phyloP scores from a whole-genome alignment of 2,888 invertebrate genomes.

The Eupithecia dodoneata region DNA sequence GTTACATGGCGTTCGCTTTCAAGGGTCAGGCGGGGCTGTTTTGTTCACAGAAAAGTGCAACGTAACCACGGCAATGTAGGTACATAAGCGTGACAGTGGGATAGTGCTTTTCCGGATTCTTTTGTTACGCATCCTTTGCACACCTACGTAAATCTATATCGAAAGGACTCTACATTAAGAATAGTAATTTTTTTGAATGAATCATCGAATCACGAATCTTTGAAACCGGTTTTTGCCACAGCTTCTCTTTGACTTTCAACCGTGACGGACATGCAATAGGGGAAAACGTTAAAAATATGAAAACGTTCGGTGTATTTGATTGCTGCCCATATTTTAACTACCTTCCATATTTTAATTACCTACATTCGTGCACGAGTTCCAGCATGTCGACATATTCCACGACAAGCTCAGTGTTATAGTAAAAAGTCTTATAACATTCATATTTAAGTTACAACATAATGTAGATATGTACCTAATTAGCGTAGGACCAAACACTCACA shows the following conservation, averaged over 20 bases:
- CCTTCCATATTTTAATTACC: neutral
- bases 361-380: no score
- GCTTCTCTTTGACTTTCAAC: neutral
- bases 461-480: no score
- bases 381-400: no score
- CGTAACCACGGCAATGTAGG: neutral
- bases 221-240: neutral
- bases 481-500: no score
- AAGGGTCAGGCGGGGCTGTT: neutral
- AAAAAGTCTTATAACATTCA: no score
- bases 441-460: no score
- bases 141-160: neutral
- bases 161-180: neutral
- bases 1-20: slow-evolving; percentile 55
- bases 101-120: neutral
- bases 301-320: neutral
- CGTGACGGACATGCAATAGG: neutral
- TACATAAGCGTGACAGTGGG: neutral
- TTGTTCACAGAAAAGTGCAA: neutral
- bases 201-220: neutral
- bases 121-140: neutral
- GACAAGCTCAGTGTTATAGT: no score
- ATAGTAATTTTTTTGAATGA: neutral
- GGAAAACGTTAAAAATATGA: neutral
- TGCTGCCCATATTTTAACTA: neutral